Evolutionary conservation across 2,113 vertebrate genomes (phyloP).

Genomic region (Prunella fulvescens): DNA sequence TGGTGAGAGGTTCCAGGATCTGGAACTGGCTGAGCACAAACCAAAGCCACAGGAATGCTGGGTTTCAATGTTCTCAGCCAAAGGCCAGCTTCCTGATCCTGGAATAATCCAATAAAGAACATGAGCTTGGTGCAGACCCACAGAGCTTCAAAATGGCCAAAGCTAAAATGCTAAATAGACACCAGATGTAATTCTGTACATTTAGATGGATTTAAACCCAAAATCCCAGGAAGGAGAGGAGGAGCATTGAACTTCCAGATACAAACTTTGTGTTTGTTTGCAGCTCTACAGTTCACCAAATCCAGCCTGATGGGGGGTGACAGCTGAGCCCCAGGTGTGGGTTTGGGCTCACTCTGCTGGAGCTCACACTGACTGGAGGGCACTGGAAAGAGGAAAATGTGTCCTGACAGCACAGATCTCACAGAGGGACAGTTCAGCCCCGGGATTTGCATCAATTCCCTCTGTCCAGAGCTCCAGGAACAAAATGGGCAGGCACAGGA

Average conservation of each 20-base stretch:
- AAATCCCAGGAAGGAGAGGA: background rate
- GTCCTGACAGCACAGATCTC: background rate
- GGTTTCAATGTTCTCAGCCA: background rate
- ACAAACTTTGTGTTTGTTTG: background rate
- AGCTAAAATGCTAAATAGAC: background rate
- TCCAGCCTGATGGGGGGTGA: background rate
- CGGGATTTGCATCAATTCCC: background rate
- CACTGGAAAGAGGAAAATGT: background rate
- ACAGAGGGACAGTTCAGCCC: rapidly evolving
- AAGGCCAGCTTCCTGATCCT: background rate
- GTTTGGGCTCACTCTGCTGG: background rate
- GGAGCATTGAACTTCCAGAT: background rate
- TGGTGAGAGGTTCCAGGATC: background rate
- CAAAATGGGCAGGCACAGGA: background rate
- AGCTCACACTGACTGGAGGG: background rate
- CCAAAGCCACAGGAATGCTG: background rate
- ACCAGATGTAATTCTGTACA: background rate
- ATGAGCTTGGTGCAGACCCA: background rate
- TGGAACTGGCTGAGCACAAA: background rate
- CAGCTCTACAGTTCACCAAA: background rate
- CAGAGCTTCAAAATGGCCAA: background rate
- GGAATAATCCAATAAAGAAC: background rate
- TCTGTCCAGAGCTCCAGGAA: background rate
- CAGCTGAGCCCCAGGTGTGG: background rate
- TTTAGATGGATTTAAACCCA: background rate